Percentiles rank a stretch among this genome's conserved stretches.
phyloP scores from a whole-genome alignment of 2,888 invertebrate species.

The Schrankia costaestrigalis region DNA sequence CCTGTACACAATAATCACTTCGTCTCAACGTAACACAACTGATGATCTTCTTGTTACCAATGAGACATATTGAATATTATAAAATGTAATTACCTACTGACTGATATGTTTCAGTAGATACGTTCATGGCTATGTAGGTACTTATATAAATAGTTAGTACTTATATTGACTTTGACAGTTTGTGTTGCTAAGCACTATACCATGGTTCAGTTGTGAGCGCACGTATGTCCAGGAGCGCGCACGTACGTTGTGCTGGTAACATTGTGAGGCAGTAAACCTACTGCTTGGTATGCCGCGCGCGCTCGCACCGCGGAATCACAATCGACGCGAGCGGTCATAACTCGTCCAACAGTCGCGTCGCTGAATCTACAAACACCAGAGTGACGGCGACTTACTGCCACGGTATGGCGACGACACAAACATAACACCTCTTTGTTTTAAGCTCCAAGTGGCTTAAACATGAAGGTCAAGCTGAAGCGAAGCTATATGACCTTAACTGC shows the following conservation, averaged over 20 bases:
- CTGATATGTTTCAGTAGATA: no score
- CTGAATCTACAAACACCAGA: conserved; percentile 49
- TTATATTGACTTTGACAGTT: no score
- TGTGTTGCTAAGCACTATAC: conserved; percentile 7
- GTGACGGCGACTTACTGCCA: conserved; percentile 5
- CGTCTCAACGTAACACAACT: no score
- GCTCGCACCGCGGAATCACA: conserved; percentile 52
- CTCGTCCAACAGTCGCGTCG: conserved; percentile 43
- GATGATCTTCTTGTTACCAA: no score
- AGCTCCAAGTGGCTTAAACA: conserved; percentile 16
- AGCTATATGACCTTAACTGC: no score
- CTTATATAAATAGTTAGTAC: no score
- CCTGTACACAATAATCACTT: no score
- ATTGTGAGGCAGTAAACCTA: conserved; percentile 36
- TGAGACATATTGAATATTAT: no score
- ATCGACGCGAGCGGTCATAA: conserved; percentile 55
- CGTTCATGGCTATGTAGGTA: no score
- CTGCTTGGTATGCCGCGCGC: conserved; percentile 39
- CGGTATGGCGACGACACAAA: background rate
- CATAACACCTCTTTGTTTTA: conserved; percentile 4
- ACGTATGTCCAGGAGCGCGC: conserved; percentile 32
- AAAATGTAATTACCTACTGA: no score
- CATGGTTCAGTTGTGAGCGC: conserved; percentile 13
- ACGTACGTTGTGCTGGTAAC: conserved; percentile 37
- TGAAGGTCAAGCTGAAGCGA: no score